Conservation (phyloP, 2,888 invertebrate species). For the Apamea sordens region DNA sequence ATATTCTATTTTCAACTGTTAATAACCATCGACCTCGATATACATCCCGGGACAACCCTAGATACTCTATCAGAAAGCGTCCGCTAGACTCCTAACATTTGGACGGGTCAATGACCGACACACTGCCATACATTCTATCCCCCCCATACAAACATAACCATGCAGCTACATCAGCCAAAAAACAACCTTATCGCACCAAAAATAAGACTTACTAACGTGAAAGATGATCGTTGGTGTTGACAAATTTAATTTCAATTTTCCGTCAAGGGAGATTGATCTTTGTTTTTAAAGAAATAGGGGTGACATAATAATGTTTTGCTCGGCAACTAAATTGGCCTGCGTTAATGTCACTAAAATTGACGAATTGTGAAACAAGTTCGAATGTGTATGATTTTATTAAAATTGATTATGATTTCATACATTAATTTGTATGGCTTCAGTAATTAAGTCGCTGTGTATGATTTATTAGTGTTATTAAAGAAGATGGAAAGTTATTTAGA, state of each 20-base stretch:
- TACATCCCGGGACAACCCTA: slow-evolving; percentile 74
- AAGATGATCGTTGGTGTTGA: slow-evolving; percentile 41
- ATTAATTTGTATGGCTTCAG: slow-evolving; percentile 47
- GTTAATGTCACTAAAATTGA: slow-evolving; percentile 67
- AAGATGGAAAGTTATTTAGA: slow-evolving; percentile 44
- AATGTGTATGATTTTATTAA: slow-evolving; percentile 62
- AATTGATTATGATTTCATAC: slow-evolving; percentile 59
- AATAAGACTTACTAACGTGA: slow-evolving; percentile 39
- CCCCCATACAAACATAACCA: slow-evolving; percentile 60
- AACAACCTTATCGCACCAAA: slow-evolving; percentile 38
- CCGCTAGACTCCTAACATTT: slow-evolving; percentile 79
- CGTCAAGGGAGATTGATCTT: slow-evolving; percentile 60
- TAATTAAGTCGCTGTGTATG: slow-evolving; percentile 43
- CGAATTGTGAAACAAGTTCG: slow-evolving; percentile 60
- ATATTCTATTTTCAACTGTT: slow-evolving; percentile 54
- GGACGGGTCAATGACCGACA: slow-evolving; percentile 84
- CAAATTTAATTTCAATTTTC: slow-evolving; percentile 59
- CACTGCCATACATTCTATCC: slow-evolving; percentile 85
- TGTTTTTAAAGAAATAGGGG: slow-evolving; percentile 23
- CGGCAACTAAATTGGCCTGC: slow-evolving; percentile 45
- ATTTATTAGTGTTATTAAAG: slow-evolving; percentile 53
- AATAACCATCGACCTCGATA: slow-evolving; percentile 65
- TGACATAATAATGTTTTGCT: slow-evolving; percentile 22
- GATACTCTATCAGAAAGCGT: slow-evolving; percentile 79
- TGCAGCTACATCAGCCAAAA: slow-evolving; percentile 45